A percentile compares a stretch with the other conserved stretches of the same genome.
Evolutionary conservation across 2,888 invertebrate genomes (phyloP).

Genomic region (Tyria jacobaeae): DNA sequence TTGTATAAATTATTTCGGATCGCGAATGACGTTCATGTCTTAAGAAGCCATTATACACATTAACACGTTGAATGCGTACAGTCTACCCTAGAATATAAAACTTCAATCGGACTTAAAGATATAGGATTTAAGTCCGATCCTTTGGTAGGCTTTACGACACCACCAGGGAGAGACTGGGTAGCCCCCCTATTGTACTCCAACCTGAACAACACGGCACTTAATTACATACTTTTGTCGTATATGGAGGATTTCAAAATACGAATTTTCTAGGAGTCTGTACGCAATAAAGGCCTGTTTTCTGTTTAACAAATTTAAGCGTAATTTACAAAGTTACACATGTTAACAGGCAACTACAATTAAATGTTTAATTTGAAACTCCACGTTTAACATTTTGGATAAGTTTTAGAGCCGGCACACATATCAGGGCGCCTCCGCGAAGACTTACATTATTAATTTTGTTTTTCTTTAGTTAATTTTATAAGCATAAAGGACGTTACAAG

Average conservation of each 20-base stretch:
- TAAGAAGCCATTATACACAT: not conserved
- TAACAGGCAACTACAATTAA: slow-evolving; percentile 41
- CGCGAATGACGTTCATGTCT: slow-evolving; percentile 16
- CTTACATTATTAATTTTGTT: slow-evolving; percentile 35
- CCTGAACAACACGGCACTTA: too few species aligned
- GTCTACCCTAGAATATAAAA: too few species aligned
- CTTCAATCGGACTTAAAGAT: too few species aligned
- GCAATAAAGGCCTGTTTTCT: not conserved
- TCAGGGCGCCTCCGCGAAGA: slow-evolving; percentile 22
- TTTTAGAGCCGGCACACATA: slow-evolving; percentile 31
- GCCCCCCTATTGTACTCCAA: too few species aligned
- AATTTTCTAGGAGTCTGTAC: not conserved
- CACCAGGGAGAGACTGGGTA: too few species aligned
- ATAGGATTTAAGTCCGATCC: too few species aligned
- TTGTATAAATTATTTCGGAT: slow-evolving; percentile 29
- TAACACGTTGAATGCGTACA: not conserved
- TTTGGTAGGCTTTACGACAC: too few species aligned
- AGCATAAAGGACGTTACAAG: slow-evolving; percentile 17
- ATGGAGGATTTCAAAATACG: not conserved
- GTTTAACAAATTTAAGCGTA: slow-evolving; percentile 13
- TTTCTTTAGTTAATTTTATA: slow-evolving; percentile 27
- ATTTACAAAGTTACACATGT: slow-evolving; percentile 24
- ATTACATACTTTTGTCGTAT: not conserved
- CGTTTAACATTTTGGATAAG: slow-evolving; percentile 32
- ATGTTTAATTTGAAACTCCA: slow-evolving; percentile 40